Conservation (phyloP, 2,797 vertebrate species). For the Lepus oiostolus region DNA sequence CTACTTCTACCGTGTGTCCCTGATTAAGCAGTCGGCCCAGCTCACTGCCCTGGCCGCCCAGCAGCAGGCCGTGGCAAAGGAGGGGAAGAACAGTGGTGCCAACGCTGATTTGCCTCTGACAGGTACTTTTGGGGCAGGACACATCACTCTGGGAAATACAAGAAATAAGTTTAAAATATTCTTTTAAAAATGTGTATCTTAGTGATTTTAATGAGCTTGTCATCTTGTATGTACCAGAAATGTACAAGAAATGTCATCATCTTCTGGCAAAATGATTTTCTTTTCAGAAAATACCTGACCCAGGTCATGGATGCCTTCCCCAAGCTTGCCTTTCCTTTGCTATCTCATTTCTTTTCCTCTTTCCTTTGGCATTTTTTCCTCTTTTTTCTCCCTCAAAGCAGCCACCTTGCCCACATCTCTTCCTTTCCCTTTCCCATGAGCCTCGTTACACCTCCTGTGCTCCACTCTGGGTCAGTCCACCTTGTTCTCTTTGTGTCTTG, state of each 20-base stretch:
- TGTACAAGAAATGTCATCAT: neutral
- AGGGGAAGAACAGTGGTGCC: conserved; percentile 83
- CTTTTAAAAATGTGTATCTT: neutral
- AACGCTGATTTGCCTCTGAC: conserved; percentile 88
- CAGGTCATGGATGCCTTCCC: neutral
- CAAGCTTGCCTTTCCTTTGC: neutral
- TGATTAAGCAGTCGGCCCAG: conserved; percentile 97
- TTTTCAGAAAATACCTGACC: conserved; percentile 4
- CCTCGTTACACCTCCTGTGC: neutral
- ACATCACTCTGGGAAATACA: neutral
- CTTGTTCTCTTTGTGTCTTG: neutral
- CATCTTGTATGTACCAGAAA: neutral
- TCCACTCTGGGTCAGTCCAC: neutral
- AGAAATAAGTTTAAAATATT: neutral
- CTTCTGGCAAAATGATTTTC: neutral
- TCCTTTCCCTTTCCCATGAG: neutral
- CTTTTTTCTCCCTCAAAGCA: neutral
- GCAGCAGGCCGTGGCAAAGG: conserved; percentile 91
- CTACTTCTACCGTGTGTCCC: conserved; percentile 96
- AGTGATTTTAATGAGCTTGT: conserved; percentile 42
- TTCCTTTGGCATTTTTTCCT: neutral
- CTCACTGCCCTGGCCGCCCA: conserved; percentile 94
- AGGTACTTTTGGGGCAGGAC: conserved; percentile 87
- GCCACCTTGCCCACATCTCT: neutral
- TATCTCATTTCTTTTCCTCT: neutral